Conservation (phyloP, 2,888 invertebrate species). For the Cephonodes hylas region DNA sequence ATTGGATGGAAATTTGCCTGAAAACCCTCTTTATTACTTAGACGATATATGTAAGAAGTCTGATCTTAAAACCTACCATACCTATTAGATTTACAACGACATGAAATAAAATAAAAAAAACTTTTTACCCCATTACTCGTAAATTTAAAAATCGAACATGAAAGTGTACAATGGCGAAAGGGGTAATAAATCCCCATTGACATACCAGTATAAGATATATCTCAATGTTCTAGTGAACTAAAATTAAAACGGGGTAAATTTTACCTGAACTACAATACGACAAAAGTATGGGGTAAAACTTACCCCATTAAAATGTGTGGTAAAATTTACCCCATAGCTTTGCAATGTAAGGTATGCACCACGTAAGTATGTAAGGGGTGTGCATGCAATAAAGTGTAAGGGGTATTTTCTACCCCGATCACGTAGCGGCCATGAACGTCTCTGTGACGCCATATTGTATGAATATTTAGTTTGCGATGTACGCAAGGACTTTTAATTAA, state of each 20-base stretch:
- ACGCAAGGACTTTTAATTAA: conserved; percentile 19
- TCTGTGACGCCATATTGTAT: conserved; percentile 18
- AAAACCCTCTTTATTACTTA: too few species aligned
- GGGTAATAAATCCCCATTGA: not conserved
- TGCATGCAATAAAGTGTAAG: conserved; percentile 3
- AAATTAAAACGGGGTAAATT: not conserved
- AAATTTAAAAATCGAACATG: not conserved
- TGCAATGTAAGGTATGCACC: not conserved
- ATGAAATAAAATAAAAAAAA: not conserved
- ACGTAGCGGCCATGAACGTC: conserved; percentile 19
- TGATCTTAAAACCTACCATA: too few species aligned
- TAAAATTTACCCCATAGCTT: not conserved
- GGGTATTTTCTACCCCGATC: conserved; percentile 17
- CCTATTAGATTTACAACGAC: too few species aligned
- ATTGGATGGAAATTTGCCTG: too few species aligned
- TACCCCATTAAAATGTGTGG: not conserved
- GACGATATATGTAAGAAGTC: too few species aligned
- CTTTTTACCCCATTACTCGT: not conserved
- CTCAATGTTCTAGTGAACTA: not conserved
- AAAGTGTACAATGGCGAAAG: not conserved
- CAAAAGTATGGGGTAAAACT: not conserved
- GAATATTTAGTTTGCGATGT: conserved; percentile 19
- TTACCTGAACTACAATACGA: not conserved
- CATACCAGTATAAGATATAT: too few species aligned
- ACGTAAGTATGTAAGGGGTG: not conserved